These are phyloP conservation scores for Reinhardtius hippoglossoides DNA, from an alignment of 2,113 vertebrate species.

Conservation along the genomic window DNA sequence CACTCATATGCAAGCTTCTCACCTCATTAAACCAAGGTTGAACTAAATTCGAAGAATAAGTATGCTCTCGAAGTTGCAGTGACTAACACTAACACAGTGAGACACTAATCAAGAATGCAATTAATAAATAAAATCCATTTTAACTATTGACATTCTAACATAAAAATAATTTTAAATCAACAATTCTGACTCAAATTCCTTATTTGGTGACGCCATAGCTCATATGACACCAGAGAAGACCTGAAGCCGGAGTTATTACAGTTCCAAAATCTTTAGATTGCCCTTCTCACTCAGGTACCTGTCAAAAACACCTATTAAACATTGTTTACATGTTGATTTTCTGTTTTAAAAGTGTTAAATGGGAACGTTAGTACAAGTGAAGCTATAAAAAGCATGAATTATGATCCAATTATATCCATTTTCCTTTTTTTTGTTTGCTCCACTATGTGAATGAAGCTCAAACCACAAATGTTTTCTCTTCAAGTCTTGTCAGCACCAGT, in stretches of 20 bases:
- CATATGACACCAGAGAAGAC: conserved; percentile 80
- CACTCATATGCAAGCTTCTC: conserved; percentile 4
- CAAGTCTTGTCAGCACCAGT: conserved; percentile 42
- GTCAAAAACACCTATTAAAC: not conserved
- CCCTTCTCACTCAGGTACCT: conserved; percentile 68
- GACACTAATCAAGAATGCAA: conserved; percentile 26
- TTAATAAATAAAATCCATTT: conserved; percentile 4
- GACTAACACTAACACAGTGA: conserved; percentile 6
- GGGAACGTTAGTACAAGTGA: not conserved
- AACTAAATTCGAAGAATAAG: not conserved
- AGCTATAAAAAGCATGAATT: not conserved
- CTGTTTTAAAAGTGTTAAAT: too few species aligned
- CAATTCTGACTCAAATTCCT: conserved; percentile 67
- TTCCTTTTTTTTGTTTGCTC: not conserved
- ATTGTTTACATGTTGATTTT: not conserved
- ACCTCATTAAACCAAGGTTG: not conserved
- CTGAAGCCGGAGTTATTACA: conserved; percentile 73
- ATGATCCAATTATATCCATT: not conserved
- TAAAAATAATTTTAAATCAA: conserved; percentile 29
- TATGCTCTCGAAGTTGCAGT: not conserved
- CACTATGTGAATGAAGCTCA: not conserved
- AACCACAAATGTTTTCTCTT: not conserved
- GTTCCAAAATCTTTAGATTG: conserved; percentile 71
- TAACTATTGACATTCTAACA: conserved; percentile 33
- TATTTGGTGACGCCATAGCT: conserved; percentile 76